A percentile compares a stretch with the other conserved stretches of the same genome.
Evolutionary conservation across 2,888 invertebrate genomes (phyloP).

Genomic region (Epinotia brunnichana): DNA sequence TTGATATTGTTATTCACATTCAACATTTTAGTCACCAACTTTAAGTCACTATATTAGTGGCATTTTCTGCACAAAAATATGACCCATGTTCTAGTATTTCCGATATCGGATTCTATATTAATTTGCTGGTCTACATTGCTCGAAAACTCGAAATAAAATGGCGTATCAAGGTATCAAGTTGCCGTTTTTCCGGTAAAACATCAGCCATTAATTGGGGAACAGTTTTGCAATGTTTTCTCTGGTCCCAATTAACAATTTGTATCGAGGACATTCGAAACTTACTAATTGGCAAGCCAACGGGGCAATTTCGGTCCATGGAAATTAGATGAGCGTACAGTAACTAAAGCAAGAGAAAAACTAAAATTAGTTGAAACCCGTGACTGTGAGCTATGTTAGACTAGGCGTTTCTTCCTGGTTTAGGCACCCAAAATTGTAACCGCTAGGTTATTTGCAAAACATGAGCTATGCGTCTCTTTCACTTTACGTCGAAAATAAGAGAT

Average conservation of each 20-base stretch:
- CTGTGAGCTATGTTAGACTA: not conserved
- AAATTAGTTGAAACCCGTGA: not conserved
- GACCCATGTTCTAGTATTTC: not conserved
- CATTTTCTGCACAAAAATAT: not conserved
- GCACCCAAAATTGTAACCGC: not conserved
- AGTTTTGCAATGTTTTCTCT: slow-evolving; percentile 27
- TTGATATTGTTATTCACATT: too few species aligned
- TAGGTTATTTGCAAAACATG: not conserved
- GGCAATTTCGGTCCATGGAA: slow-evolving; percentile 15
- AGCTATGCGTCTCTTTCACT: not conserved
- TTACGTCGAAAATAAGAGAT: not conserved
- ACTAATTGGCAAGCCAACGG: slow-evolving; percentile 27
- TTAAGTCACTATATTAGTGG: not conserved
- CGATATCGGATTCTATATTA: not conserved
- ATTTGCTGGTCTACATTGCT: not conserved
- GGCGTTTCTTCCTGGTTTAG: not conserved
- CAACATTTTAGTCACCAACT: too few species aligned
- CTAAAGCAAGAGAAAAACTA: not conserved
- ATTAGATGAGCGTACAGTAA: slow-evolving; percentile 13
- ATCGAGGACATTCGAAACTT: slow-evolving; percentile 34
- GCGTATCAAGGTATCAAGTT: slow-evolving; percentile 14
- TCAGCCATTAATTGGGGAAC: slow-evolving; percentile 28
- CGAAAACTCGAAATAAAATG: slow-evolving; percentile 3
- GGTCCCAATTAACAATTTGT: slow-evolving; percentile 32
- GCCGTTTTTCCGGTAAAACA: slow-evolving; percentile 14